Evolutionary conservation across 2,113 vertebrate genomes (phyloP).

Genomic region (Malurus elegans): DNA sequence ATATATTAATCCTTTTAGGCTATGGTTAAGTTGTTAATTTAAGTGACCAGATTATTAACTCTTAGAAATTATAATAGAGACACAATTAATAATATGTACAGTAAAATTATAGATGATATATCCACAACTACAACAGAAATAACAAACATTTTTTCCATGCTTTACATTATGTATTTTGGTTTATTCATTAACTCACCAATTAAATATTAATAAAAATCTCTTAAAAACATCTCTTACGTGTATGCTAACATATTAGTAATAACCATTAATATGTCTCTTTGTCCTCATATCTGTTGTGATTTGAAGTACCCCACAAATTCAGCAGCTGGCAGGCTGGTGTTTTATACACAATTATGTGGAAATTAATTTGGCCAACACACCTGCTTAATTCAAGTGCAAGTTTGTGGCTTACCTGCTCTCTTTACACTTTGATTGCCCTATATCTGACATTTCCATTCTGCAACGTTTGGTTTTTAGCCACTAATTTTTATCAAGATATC

Average conservation of each 20-base stretch:
- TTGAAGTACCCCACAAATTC: neutral
- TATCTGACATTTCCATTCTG: neutral
- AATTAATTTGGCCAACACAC: neutral
- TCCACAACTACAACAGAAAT: neutral
- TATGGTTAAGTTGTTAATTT: neutral
- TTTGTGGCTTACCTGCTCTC: neutral
- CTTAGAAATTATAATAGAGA: neutral
- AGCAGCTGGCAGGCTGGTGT: neutral
- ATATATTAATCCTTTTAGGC: neutral
- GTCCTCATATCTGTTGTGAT: neutral
- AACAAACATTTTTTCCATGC: fast-evolving
- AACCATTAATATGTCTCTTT: neutral
- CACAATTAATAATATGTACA: neutral
- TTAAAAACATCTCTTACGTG: neutral
- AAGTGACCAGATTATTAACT: neutral
- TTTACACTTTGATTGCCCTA: neutral
- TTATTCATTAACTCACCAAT: neutral
- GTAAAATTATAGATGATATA: neutral
- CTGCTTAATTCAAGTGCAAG: neutral
- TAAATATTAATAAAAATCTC: neutral
- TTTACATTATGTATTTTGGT: neutral
- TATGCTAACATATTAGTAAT: neutral
- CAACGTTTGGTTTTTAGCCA: neutral
- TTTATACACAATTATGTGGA: neutral
- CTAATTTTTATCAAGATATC: neutral